These are phyloP conservation scores for Esperia sulphurella DNA, from an alignment of 2,888 invertebrate genomes.

Conservation along the genomic window DNA sequence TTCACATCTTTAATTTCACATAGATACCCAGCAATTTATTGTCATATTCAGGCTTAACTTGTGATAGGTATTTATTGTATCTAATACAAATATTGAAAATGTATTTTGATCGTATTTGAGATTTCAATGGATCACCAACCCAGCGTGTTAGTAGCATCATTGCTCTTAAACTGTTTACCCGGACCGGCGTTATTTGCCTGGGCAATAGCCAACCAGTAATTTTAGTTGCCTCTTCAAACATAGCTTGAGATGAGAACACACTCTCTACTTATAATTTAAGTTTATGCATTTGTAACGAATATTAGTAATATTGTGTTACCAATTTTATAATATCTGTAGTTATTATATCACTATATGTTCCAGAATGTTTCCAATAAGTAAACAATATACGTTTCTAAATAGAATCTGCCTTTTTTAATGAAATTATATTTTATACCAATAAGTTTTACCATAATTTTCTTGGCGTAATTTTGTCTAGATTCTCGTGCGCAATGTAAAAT, in stretches of 20 bases:
- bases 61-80: too few species aligned
- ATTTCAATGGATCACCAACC: constrained; percentile 1
- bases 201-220: constrained; percentile 21
- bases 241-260: not conserved
- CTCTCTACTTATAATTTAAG: not conserved
- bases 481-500: not conserved
- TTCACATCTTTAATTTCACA: too few species aligned
- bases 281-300: not conserved
- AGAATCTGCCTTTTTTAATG: too few species aligned
- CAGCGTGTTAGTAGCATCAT: constrained; percentile 16
- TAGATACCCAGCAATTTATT: too few species aligned
- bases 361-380: too few species aligned
- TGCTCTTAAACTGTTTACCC: constrained; percentile 23
- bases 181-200: constrained; percentile 22
- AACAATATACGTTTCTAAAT: too few species aligned
- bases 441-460: not conserved
- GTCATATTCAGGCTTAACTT: too few species aligned
- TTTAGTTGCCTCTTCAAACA: constrained; percentile 16
- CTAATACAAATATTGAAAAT: too few species aligned
- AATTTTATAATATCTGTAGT: too few species aligned
- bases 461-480: not conserved
- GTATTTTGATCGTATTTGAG: constrained; percentile 3
- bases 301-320: too few species aligned
- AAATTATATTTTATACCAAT: not conserved
- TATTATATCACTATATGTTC: too few species aligned